A percentile compares a stretch with the other conserved stretches of the same genome.
phyloP scores from a whole-genome alignment of 1,140 invertebrate genomes.

The Rhagoletis pomonella region DNA sequence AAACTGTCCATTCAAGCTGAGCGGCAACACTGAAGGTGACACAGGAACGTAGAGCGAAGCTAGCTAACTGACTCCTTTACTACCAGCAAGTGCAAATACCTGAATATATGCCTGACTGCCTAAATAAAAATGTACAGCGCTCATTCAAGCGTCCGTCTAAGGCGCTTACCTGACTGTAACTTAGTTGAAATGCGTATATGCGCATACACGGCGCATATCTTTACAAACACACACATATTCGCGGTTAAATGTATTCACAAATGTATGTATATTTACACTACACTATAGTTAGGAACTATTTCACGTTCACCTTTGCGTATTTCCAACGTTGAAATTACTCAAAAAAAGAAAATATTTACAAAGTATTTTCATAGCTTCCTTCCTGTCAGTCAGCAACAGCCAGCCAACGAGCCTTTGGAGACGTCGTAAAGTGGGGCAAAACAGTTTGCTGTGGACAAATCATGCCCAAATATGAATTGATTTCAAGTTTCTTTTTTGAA shows the following conservation, averaged over 20 bases:
- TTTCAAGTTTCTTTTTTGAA: too few relatives aligned
- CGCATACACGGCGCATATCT: not conserved
- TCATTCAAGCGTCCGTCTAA: not conserved
- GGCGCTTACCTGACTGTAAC: not conserved
- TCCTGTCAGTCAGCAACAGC: slow-evolving; percentile 26
- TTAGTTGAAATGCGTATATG: not conserved
- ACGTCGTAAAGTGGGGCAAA: too few relatives aligned
- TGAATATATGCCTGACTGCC: not conserved
- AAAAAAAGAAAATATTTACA: slow-evolving; percentile 52
- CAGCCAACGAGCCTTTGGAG: not conserved
- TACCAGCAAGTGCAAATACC: not conserved
- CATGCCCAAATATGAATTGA: too few relatives aligned
- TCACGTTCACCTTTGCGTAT: slow-evolving; percentile 6
- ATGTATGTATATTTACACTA: slow-evolving; percentile 52
- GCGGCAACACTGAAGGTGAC: not conserved
- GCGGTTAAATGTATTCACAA: too few relatives aligned
- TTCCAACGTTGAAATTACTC: not conserved
- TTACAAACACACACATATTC: too few relatives aligned
- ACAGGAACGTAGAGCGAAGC: not conserved
- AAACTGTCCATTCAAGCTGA: slow-evolving; percentile 27
- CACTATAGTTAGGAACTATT: not conserved
- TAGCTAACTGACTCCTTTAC: not conserved
- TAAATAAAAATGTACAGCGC: not conserved
- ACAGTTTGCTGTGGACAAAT: too few relatives aligned
- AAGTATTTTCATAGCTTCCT: slow-evolving; percentile 54